Evolutionary conservation across 2,888 invertebrate species (phyloP).

Genomic region (Siphonodentalium dalli): DNA sequence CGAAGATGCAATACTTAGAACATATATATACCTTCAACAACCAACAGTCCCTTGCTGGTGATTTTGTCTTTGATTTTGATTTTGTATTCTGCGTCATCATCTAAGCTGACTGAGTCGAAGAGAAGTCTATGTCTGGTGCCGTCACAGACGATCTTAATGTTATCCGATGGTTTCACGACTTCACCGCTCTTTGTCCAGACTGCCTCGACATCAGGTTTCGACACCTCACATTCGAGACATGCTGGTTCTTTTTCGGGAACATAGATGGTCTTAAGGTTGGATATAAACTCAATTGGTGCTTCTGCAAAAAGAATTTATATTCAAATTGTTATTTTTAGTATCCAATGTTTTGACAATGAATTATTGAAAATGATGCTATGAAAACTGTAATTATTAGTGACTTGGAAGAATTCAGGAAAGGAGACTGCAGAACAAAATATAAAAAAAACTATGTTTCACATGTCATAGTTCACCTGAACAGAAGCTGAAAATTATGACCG

Average conservation of each 20-base stretch:
- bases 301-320: constrained; percentile 32
- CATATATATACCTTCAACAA: constrained; percentile 38
- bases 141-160: constrained; percentile 83
- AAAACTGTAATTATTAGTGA: not conserved
- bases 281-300: constrained; percentile 45
- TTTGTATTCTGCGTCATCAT: constrained; percentile 53
- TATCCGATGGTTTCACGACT: constrained; percentile 83
- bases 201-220: constrained; percentile 90
- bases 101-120: constrained; percentile 45
- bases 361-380: constrained; percentile 16
- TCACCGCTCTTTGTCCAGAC: constrained; percentile 82
- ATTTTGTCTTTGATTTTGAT: constrained; percentile 42
- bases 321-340: not conserved
- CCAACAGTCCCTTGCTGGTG: constrained; percentile 39
- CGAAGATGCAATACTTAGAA: too few relatives aligned
- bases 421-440: not conserved
- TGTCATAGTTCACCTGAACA: too few relatives aligned
- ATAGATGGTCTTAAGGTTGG: constrained; percentile 39
- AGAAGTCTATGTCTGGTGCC: constrained; percentile 63
- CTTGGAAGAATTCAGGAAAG: not conserved
- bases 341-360: constrained; percentile 4
- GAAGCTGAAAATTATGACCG: too few relatives aligned
- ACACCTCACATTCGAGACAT: constrained; percentile 89
- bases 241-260: constrained; percentile 67
- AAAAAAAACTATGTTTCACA: too few relatives aligned